These are phyloP conservation scores for Dipodomys stephensi DNA, from an alignment of 2,113 vertebrate species.

Conservation along the genomic window DNA sequence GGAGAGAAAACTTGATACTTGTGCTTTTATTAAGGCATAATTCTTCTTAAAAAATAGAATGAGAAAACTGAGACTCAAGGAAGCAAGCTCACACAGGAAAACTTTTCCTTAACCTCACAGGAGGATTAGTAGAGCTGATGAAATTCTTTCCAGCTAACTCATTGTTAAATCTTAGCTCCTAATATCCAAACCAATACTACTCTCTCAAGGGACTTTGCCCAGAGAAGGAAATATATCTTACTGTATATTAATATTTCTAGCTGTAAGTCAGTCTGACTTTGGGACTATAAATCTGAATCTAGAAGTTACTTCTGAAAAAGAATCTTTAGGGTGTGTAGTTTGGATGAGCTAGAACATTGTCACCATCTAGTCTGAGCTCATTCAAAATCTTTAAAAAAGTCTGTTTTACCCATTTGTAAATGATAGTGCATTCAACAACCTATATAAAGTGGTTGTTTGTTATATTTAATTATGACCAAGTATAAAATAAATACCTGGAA, in stretches of 20 bases:
- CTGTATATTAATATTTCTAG: not conserved
- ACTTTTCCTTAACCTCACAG: constrained; percentile 15
- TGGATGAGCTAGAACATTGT: not conserved
- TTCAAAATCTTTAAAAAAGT: not conserved
- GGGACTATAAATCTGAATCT: constrained; percentile 19
- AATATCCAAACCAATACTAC: not conserved
- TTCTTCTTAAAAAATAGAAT: not conserved
- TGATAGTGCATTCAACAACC: not conserved
- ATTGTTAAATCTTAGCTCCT: not conserved
- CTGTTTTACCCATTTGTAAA: constrained; percentile 16
- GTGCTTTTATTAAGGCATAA: constrained; percentile 12
- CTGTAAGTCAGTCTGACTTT: not conserved
- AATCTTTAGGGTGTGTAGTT: not conserved
- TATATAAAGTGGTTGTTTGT: not conserved
- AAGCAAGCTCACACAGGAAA: constrained; percentile 8
- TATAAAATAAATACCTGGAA: not conserved
- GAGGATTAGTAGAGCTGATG: not conserved
- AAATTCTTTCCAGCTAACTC: not conserved
- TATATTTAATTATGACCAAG: not conserved
- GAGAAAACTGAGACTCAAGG: constrained; percentile 8
- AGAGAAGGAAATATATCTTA: not conserved
- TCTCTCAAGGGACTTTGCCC: not conserved
- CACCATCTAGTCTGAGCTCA: not conserved
- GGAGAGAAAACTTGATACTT: constrained; percentile 21
- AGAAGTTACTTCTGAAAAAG: constrained; percentile 17